Evolutionary conservation across 2,113 vertebrate species (phyloP).

Genomic region (Megaceryle maxima): DNA sequence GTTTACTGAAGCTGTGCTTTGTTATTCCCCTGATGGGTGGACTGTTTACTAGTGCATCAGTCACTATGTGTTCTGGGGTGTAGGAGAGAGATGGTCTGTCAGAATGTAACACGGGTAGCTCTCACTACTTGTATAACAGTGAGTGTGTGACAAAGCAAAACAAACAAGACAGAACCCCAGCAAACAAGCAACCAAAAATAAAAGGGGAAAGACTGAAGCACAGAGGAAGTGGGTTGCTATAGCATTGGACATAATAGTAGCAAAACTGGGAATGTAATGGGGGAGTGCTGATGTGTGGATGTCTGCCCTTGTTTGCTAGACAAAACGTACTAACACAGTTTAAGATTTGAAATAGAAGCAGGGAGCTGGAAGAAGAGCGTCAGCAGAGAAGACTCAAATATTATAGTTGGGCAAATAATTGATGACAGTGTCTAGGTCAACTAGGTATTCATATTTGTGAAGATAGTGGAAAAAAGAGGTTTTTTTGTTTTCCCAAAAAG

Average conservation of each 20-base stretch:
- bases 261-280: background rate
- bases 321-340: background rate
- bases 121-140: background rate
- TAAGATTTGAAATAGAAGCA: background rate
- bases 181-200: background rate
- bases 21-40: background rate
- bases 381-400: background rate
- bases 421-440: background rate
- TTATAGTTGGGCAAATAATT: background rate
- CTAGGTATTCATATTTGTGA: background rate
- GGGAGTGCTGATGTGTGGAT: background rate
- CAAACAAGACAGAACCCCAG: background rate
- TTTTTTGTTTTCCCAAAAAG: no score
- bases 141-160: background rate
- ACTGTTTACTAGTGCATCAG: background rate
- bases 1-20: background rate
- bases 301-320: background rate
- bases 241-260: background rate
- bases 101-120: no score
- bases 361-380: background rate
- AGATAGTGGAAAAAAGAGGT: no score
- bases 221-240: background rate
- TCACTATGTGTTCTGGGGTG: no score
- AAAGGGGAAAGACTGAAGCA: background rate
- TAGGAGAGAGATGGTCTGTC: no score